Percentiles rank a stretch among this genome's conserved stretches.
These are phyloP conservation scores for Danaus melanippus DNA, from an alignment of 1,140 invertebrate species.

Conservation along the genomic window DNA sequence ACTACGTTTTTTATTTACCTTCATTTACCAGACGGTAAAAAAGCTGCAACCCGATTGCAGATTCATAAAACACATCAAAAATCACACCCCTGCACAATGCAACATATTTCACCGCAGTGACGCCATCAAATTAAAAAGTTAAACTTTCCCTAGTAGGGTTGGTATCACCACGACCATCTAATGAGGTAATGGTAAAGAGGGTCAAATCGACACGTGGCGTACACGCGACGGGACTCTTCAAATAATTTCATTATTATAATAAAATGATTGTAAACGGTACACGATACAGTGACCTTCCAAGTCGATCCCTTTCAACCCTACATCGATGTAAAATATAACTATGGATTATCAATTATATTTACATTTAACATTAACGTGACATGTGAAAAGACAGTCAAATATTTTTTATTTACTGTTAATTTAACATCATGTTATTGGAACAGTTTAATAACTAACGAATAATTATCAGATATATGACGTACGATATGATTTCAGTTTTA, in stretches of 20 bases:
- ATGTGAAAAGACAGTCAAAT: no score
- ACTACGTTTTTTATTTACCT: no score
- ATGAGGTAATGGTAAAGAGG: constrained; percentile 54
- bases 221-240: constrained; percentile 42
- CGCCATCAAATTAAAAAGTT: constrained; percentile 64
- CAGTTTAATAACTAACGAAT: no score
- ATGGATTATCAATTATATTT: no score
- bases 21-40: no score
- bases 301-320: constrained; percentile 10
- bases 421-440: no score
- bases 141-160: constrained; percentile 41
- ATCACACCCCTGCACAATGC: constrained; percentile 50
- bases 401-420: no score
- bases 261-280: constrained; percentile 56
- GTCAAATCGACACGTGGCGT: constrained; percentile 32
- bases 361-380: no score
- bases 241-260: constrained; percentile 69
- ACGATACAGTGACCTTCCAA: constrained; percentile 44
- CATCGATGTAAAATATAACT: constrained; percentile 10
- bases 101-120: constrained; percentile 39
- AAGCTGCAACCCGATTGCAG: no score
- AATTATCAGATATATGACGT: no score
- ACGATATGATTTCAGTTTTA: no score
- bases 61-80: constrained; percentile 22
- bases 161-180: constrained; percentile 49